These are phyloP conservation scores for Torymus auratus DNA, from an alignment of 2,888 invertebrate species.

Conservation along the genomic window DNA sequence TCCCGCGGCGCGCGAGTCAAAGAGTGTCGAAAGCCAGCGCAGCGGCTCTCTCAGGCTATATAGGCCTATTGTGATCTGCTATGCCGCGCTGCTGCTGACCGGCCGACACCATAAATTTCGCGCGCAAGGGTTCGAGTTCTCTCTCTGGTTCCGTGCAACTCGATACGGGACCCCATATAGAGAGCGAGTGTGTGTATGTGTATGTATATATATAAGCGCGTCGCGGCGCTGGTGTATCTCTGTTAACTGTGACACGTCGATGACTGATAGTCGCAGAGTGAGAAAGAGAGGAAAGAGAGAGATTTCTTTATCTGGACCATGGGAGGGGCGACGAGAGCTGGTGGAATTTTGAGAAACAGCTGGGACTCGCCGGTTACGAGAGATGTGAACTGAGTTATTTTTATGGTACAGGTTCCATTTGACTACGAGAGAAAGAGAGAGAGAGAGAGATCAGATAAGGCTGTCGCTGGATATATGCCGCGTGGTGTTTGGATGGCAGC, in stretches of 20 bases:
- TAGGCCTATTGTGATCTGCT: slow-evolving; percentile 3
- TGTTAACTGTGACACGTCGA: not conserved
- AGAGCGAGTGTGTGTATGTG: not conserved
- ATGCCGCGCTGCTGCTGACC: not conserved
- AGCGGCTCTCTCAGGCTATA: too few relatives aligned
- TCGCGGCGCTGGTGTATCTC: not conserved
- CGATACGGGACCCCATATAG: slow-evolving; percentile 29
- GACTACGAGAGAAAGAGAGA: not conserved
- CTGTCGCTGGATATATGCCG: too few relatives aligned
- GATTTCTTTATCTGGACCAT: slow-evolving; percentile 26
- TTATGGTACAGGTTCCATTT: slow-evolving; percentile 14
- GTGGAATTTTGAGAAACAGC: not conserved
- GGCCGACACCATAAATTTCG: slow-evolving; percentile 43
- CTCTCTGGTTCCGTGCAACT: slow-evolving; percentile 10
- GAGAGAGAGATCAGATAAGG: slow-evolving; percentile 1
- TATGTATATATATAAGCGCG: not conserved
- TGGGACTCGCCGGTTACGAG: not conserved
- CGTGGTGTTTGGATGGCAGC: too few relatives aligned
- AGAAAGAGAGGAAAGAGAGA: not conserved
- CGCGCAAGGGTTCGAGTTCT: slow-evolving; percentile 5
- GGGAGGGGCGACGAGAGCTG: not conserved
- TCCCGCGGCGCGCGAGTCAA: slow-evolving; percentile 56
- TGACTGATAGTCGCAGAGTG: slow-evolving; percentile 31
- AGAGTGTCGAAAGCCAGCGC: slow-evolving; percentile 58
- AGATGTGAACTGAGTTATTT: slow-evolving; percentile 15